Conservation (phyloP, 2,888 invertebrate genomes). For the Kuschelorhynchus macadamiae region DNA sequence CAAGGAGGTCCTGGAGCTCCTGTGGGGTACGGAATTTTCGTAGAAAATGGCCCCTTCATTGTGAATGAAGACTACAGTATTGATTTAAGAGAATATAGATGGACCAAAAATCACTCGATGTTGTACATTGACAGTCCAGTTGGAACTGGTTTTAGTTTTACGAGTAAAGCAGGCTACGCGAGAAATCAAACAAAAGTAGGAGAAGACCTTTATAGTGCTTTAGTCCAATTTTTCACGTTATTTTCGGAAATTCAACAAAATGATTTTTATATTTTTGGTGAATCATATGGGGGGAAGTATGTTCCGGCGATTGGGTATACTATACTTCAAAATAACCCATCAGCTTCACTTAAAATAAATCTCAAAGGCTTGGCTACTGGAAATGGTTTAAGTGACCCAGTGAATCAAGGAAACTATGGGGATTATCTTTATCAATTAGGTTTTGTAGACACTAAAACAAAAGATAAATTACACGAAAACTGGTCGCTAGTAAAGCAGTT, state of each 20-base stretch:
- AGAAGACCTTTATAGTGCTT: conserved; percentile 74
- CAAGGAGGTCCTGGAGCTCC: conserved; percentile 82
- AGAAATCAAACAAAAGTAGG: conserved; percentile 89
- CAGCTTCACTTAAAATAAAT: conserved; percentile 77
- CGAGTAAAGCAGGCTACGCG: conserved; percentile 69
- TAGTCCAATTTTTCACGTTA: conserved; percentile 13
- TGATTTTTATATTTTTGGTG: conserved; percentile 18
- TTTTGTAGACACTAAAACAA: conserved; percentile 71
- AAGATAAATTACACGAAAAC: conserved; percentile 11
- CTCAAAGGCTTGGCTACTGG: conserved; percentile 79
- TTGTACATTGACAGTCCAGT: conserved; percentile 95
- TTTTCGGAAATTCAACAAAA: conserved; percentile 16
- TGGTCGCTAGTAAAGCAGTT: conserved; percentile 6
- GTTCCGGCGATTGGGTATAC: conserved; percentile 83
- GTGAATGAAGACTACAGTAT: conserved; percentile 57
- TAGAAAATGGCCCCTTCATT: conserved; percentile 19
- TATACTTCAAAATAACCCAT: conserved; percentile 77
- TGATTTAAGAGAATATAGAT: conserved; percentile 76
- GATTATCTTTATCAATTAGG: conserved; percentile 87
- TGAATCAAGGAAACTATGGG: conserved; percentile 82
- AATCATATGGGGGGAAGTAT: conserved; percentile 81
- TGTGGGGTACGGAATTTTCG: conserved; percentile 17
- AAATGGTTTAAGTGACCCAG: conserved; percentile 85
- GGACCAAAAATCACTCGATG: conserved; percentile 84
- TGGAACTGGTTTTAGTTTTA: conserved; percentile 89